Evolutionary conservation across 1,140 invertebrate species (phyloP).

Genomic region (Neoseiulus cucumeris): DNA sequence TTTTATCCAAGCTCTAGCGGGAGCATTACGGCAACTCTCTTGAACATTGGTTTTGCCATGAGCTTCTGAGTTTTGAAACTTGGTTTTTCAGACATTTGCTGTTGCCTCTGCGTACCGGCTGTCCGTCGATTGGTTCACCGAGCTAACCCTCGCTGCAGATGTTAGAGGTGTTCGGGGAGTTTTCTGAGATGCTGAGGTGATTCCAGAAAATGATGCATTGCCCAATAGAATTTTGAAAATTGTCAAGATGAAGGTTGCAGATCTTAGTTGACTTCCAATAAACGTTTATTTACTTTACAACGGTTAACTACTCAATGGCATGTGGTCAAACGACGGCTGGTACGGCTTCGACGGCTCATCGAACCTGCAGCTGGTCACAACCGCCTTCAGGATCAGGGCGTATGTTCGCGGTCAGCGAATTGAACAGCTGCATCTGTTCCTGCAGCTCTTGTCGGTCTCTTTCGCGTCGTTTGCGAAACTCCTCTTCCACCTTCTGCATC

Average conservation of each 20-base stretch:
- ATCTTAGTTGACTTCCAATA: too few relatives aligned
- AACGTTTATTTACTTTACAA: slow-evolving; percentile 7
- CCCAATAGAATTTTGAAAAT: too few relatives aligned
- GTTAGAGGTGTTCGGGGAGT: background rate
- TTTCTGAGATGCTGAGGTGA: too few relatives aligned
- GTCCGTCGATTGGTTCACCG: background rate
- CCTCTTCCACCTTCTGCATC: slow-evolving; percentile 6
- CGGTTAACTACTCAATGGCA: slow-evolving; percentile 3
- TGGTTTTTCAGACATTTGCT: background rate
- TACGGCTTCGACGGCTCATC: background rate
- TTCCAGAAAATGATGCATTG: too few relatives aligned
- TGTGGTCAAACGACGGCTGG: background rate
- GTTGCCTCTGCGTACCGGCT: background rate
- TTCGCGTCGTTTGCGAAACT: slow-evolving; percentile 5
- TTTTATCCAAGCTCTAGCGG: too few relatives aligned
- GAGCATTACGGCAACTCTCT: too few relatives aligned
- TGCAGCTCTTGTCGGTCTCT: background rate
- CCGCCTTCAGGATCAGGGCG: background rate
- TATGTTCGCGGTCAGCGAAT: background rate
- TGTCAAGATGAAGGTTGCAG: too few relatives aligned
- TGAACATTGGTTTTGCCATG: too few relatives aligned
- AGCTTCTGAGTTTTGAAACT: background rate
- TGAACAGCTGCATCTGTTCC: slow-evolving; percentile 3
- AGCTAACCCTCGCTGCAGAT: background rate
- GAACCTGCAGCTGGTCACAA: slow-evolving; percentile 3